A percentile compares a stretch with the other conserved stretches of the same genome.
Conservation (phyloP, 1,140 invertebrate species). For the Medauroidea extradentata region DNA sequence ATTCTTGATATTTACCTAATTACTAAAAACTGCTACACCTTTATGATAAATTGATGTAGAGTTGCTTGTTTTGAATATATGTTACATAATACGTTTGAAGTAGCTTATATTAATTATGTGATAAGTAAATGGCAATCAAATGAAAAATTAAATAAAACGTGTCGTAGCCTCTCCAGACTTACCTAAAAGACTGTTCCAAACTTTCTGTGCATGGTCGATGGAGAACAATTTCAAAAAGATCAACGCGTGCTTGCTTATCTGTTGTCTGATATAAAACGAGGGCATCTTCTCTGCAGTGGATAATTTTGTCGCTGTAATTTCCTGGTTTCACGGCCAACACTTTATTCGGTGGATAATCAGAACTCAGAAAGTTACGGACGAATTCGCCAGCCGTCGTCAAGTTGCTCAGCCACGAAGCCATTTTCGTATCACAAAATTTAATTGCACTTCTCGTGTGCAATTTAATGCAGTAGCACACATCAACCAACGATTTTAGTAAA, state of each 20-base stretch:
- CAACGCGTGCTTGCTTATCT: slow-evolving; percentile 45
- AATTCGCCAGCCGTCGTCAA: neutral
- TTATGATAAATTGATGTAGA: neutral
- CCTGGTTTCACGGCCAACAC: slow-evolving; percentile 63
- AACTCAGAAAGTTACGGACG: slow-evolving; percentile 19
- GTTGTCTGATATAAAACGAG: slow-evolving; percentile 62
- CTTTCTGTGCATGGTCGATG: slow-evolving; percentile 63
- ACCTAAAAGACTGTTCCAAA: slow-evolving; percentile 64
- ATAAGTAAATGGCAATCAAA: slow-evolving; percentile 5
- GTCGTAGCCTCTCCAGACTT: slow-evolving; percentile 16
- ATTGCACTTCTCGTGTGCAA: too few relatives aligned
- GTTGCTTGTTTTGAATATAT: neutral
- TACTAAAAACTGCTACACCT: too few relatives aligned
- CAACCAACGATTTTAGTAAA: too few relatives aligned
- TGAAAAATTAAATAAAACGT: neutral
- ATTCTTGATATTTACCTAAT: too few relatives aligned
- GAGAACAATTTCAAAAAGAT: slow-evolving; percentile 65
- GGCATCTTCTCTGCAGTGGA: slow-evolving; percentile 62
- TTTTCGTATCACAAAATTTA: too few relatives aligned
- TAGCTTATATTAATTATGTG: slow-evolving; percentile 4
- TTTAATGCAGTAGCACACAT: too few relatives aligned
- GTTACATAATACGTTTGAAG: slow-evolving; percentile 1
- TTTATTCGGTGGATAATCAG: slow-evolving; percentile 44
- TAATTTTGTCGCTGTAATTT: slow-evolving; percentile 56
- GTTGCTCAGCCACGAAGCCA: too few relatives aligned